These are phyloP conservation scores for Huso huso DNA, from an alignment of 2,797 vertebrate genomes.

Conservation along the genomic window DNA sequence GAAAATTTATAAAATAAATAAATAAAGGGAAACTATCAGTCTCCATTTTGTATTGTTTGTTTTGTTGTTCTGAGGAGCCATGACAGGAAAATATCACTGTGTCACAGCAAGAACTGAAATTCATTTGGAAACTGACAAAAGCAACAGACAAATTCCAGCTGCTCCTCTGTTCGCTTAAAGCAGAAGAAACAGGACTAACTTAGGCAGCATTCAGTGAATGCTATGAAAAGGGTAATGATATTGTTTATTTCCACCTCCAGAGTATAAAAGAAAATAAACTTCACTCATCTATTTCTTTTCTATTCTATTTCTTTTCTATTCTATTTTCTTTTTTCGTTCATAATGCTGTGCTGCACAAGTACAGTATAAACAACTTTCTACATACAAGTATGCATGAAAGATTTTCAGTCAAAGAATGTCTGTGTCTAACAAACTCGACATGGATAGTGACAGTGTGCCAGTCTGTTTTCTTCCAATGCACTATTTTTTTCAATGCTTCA, in stretches of 20 bases:
- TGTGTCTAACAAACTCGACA: slow-evolving; percentile 28
- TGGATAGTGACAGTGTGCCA: slow-evolving; percentile 32
- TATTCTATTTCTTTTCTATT: too few relatives aligned
- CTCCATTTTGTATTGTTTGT: slow-evolving; percentile 20
- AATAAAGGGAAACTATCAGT: too few relatives aligned
- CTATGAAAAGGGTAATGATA: neutral
- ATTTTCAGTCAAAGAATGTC: slow-evolving; percentile 20
- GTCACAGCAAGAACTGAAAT: slow-evolving; percentile 60
- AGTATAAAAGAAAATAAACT: too few relatives aligned
- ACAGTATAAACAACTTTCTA: slow-evolving; percentile 21
- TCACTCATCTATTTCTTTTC: too few relatives aligned
- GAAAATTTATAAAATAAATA: too few relatives aligned
- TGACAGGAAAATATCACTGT: slow-evolving; percentile 42
- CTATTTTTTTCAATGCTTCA: slow-evolving; percentile 3
- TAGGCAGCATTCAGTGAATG: slow-evolving; percentile 7
- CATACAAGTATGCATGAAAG: slow-evolving; percentile 3
- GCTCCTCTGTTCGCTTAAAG: slow-evolving; percentile 27
- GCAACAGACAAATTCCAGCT: slow-evolving; percentile 50
- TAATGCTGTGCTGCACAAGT: too few relatives aligned
- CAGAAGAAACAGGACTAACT: neutral
- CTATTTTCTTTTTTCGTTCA: too few relatives aligned
- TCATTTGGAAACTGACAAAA: slow-evolving; percentile 60
- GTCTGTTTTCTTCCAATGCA: slow-evolving; percentile 2
- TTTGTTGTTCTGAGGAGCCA: slow-evolving; percentile 40
- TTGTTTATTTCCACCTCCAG: neutral